Percentiles rank a stretch among this genome's conserved stretches.
Evolutionary conservation across 2,797 vertebrate species (phyloP).

Genomic region (Clamator glandarius): DNA sequence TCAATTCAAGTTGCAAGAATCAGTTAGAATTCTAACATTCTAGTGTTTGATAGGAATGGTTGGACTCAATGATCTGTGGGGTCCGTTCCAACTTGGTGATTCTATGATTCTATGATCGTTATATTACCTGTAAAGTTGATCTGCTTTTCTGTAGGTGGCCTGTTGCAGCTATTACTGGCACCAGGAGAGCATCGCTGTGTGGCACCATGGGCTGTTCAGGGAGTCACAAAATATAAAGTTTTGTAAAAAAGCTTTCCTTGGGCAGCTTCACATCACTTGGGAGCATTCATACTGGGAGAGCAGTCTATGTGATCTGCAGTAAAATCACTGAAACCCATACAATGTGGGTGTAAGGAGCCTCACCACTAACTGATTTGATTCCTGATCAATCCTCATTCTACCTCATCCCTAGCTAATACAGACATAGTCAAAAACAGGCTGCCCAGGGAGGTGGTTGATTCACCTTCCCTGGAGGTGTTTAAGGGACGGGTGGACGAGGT

Average conservation of each 20-base stretch:
- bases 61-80: too few relatives aligned
- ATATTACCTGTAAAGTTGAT: too few relatives aligned
- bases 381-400: too few relatives aligned
- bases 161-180: not conserved
- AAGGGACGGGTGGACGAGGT: too few relatives aligned
- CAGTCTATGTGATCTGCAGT: not conserved
- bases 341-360: not conserved
- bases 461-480: too few relatives aligned
- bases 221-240: not conserved
- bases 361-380: not conserved
- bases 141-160: rapidly evolving
- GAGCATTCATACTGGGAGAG: not conserved
- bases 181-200: not conserved
- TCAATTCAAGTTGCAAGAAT: not conserved
- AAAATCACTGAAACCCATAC: not conserved
- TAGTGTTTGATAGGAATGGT: too few relatives aligned
- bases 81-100: too few relatives aligned
- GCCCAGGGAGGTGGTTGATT: too few relatives aligned
- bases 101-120: too few relatives aligned
- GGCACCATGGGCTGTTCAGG: not conserved
- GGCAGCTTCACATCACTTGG: not conserved
- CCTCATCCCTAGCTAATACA: too few relatives aligned
- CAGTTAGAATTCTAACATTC: too few relatives aligned
- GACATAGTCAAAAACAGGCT: too few relatives aligned
- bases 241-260: not conserved